These are phyloP conservation scores for Drosophila helvetica DNA, from an alignment of 2,888 invertebrate species.

Conservation along the genomic window DNA sequence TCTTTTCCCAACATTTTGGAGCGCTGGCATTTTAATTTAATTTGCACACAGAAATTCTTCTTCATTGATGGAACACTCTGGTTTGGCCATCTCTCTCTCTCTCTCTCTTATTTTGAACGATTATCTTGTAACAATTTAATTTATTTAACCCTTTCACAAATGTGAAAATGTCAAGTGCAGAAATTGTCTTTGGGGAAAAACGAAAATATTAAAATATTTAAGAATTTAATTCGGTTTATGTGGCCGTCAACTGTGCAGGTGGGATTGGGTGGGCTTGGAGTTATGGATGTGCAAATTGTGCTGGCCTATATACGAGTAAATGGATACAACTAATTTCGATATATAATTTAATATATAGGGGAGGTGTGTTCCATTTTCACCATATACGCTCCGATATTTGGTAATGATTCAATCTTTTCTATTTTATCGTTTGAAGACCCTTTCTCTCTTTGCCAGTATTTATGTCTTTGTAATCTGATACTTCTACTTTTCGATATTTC, in stretches of 20 bases:
- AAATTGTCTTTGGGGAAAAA: background rate
- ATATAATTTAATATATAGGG: background rate
- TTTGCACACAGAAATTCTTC: constrained; percentile 47
- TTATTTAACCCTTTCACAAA: constrained; percentile 18
- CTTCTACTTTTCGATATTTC: background rate
- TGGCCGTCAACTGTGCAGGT: background rate
- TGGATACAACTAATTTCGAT: background rate
- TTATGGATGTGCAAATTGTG: background rate
- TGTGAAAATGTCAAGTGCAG: constrained; percentile 30
- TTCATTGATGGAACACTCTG: constrained; percentile 35
- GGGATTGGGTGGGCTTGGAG: background rate
- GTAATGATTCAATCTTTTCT: background rate
- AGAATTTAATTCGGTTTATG: background rate
- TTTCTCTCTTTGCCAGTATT: background rate
- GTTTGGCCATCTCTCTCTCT: constrained; percentile 1
- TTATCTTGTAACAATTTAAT: constrained; percentile 36
- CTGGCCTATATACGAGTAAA: background rate
- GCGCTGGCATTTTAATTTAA: constrained; percentile 69
- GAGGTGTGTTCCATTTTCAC: too few relatives aligned
- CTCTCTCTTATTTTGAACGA: background rate
- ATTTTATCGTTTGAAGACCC: background rate
- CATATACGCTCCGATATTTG: background rate
- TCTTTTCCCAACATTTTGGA: constrained; percentile 35
- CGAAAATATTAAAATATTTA: background rate
- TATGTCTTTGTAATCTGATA: too few relatives aligned